Percentiles rank a stretch among this genome's conserved stretches.
These are phyloP conservation scores for Cyanistes caeruleus DNA, from an alignment of 2,113 vertebrate genomes.

Conservation along the genomic window DNA sequence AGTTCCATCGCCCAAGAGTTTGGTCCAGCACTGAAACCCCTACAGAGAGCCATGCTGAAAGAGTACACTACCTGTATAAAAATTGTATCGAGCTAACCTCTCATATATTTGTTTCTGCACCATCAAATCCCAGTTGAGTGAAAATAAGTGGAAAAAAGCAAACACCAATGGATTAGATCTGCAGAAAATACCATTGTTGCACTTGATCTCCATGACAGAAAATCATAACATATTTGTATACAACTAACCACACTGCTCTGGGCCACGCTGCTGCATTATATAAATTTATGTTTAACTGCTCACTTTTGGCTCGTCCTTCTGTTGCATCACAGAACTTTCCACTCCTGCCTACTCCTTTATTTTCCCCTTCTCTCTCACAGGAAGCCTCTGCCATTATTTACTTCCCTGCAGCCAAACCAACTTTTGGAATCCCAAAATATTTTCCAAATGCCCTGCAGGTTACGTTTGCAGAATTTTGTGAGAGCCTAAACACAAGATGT, in stretches of 20 bases:
- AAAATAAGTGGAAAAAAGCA: neutral
- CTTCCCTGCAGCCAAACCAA: neutral
- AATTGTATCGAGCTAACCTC: neutral
- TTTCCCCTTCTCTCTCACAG: neutral
- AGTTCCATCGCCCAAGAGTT: neutral
- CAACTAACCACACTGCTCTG: neutral
- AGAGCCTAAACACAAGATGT: neutral
- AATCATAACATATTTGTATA: neutral
- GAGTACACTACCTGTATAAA: neutral
- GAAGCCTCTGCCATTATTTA: neutral
- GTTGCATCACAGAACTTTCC: neutral
- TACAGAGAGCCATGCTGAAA: neutral
- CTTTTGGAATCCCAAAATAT: neutral
- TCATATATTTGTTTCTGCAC: neutral
- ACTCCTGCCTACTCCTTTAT: neutral
- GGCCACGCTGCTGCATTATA: neutral
- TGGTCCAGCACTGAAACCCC: neutral
- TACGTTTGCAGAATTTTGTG: neutral
- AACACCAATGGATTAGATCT: neutral
- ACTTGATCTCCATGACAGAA: neutral
- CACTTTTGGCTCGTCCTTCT: neutral
- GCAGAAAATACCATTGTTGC: neutral
- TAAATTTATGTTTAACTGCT: neutral
- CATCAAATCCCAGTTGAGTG: neutral
- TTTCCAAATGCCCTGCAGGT: neutral